phyloP scores from a whole-genome alignment of 2,888 invertebrate genomes.

The Neoascia interrupta region DNA sequence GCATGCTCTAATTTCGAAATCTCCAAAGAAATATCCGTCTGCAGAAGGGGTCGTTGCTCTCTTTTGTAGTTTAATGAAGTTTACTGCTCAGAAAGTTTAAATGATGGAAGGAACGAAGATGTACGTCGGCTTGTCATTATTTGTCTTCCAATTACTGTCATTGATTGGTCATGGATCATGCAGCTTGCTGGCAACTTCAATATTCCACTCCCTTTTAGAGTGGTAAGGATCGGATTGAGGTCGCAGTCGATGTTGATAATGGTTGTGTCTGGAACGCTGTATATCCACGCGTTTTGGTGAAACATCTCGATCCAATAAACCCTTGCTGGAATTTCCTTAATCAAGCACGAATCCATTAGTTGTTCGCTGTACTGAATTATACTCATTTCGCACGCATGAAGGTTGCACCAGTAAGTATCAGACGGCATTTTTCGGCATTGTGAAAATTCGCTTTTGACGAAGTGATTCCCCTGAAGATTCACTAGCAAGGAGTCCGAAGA shows the following conservation, averaged over 20 bases:
- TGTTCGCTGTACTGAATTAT: constrained; percentile 3
- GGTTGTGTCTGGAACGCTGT: neutral
- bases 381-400: neutral
- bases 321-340: too few species aligned
- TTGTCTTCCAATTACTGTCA: constrained; percentile 15
- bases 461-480: constrained; percentile 3
- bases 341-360: too few species aligned
- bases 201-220: neutral
- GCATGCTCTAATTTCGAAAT: neutral
- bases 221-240: neutral
- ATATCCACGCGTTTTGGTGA: constrained; percentile 4
- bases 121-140: neutral
- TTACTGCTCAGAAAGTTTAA: neutral
- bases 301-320: too few species aligned
- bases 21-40: constrained; percentile 1
- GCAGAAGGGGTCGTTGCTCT: neutral
- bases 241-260: constrained; percentile 5
- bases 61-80: constrained; percentile 4
- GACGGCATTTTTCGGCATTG: too few species aligned
- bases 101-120: constrained; percentile 5
- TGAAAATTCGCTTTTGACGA: neutral
- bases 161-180: constrained; percentile 1
- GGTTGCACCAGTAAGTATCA: constrained; percentile 1
- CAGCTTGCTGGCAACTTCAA: neutral
- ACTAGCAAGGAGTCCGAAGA: neutral